Evolutionary conservation across 2,797 vertebrate genomes (phyloP).

Genomic region (Pangasius djambal): DNA sequence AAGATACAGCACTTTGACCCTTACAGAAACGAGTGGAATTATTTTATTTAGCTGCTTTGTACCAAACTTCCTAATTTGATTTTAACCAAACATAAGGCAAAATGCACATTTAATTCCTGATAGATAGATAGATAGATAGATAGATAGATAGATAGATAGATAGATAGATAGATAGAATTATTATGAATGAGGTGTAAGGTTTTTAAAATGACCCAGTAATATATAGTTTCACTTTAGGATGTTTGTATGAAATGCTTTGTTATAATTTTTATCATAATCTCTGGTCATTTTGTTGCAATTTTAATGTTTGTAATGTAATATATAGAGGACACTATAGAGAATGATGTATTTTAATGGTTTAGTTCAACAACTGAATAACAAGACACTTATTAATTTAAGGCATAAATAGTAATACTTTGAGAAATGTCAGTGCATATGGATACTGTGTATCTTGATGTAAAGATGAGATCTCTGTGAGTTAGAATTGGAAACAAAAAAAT

Average conservation of each 20-base stretch:
- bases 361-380: neutral
- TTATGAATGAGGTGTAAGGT: neutral
- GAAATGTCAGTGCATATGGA: neutral
- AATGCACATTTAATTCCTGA: neutral
- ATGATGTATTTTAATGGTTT: neutral
- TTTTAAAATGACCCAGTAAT: neutral
- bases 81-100: neutral
- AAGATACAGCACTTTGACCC: neutral
- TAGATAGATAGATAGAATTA: neutral
- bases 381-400: neutral
- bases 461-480: slow-evolving; percentile 12
- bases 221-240: neutral
- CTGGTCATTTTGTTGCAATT: too few species aligned
- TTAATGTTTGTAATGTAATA: neutral
- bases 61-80: neutral
- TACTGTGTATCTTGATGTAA: slow-evolving; percentile 4
- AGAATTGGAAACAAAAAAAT: neutral
- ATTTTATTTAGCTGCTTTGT: neutral
- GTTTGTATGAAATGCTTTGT: neutral
- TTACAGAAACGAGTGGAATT: neutral
- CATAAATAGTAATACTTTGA: too few species aligned
- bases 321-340: neutral
- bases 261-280: neutral
- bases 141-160: slow-evolving; percentile 14
- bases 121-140: neutral